These are phyloP conservation scores for Escarpia spicata DNA, from an alignment of 2,888 invertebrate genomes.

Conservation along the genomic window DNA sequence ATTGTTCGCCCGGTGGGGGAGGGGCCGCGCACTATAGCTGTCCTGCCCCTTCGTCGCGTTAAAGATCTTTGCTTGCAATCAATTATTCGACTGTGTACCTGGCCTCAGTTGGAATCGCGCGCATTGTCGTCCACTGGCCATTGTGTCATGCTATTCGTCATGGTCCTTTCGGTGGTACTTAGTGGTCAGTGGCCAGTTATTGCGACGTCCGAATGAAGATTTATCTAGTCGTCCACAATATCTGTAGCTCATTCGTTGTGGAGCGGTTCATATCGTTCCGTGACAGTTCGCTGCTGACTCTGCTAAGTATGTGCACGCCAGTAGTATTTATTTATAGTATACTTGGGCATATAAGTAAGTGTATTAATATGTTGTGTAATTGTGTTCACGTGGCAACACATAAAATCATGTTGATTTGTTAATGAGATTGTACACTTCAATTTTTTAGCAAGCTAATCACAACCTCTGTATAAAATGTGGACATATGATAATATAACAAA, in stretches of 20 bases:
- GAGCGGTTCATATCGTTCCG: background rate
- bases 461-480: too few species aligned
- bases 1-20: background rate
- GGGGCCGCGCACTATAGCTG: background rate
- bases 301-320: background rate
- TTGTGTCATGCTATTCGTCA: background rate
- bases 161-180: background rate
- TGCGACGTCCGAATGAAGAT: background rate
- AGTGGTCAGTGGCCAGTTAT: background rate
- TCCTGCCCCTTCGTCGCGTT: background rate
- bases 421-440: background rate
- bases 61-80: slow-evolving; percentile 13
- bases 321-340: background rate
- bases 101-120: background rate
- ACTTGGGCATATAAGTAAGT: background rate
- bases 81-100: slow-evolving; percentile 6
- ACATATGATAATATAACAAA: background rate
- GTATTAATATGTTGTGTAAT: background rate
- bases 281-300: background rate
- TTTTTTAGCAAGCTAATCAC: too few species aligned
- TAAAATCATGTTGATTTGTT: background rate
- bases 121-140: background rate
- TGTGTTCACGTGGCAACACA: background rate
- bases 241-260: background rate
- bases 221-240: background rate